Base-by-base conservation (phyloP, 92 coral and sea anemone genomes). In the Meandrina meandrites region DNA sequence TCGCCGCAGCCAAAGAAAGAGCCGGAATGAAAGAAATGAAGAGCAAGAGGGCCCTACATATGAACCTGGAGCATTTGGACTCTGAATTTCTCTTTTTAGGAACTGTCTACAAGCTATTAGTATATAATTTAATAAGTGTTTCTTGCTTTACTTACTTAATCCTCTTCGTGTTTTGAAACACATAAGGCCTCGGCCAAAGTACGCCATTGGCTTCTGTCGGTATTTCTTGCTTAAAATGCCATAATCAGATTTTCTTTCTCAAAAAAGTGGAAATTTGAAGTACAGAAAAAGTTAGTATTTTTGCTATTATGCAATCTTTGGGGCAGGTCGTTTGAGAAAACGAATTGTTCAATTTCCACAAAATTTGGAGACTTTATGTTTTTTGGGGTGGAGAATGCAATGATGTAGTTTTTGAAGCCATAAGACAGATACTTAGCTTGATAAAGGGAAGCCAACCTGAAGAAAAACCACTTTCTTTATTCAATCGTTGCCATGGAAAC, bases 51-150 rank as follows among this genome's bases (percentile, higher is more conserved):
- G 83, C 57, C 86, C 86, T 37, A 81, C 53, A 37, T 87, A 87
- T 81, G 86, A 87, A 42, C 69, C 86, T 81, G 86, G 86, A 75
- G 90, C 86, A 19, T 87, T 87, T 87, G 86, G 90, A 64, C n/a
- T n/a, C 90, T 83, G 62, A 80, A 68, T 36, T 54, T 50, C 54
- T 42, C 34, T 40, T 4, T 30, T 27, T 8, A n/a, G n/a, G n/a
- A n/a, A n/a, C n/a, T n/a, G n/a, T n/a, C n/a, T n/a, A n/a, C n/a
- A n/a, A n/a, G n/a, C n/a, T n/a, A n/a, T n/a, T n/a, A n/a, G n/a
- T n/a, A n/a, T n/a, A n/a, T n/a, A n/a, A n/a, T n/a, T n/a, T n/a
- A n/a, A n/a, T n/a, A n/a, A n/a, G n/a, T n/a, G n/a, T n/a, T n/a
- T n/a, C n/a, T n/a, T n/a, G n/a, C n/a, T n/a, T n/a, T n/a, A n/a